Evolutionary conservation across 2,113 vertebrate species (phyloP), one percentile per base, ranked within the genome.

Genomic region (Dinomys branickii): DNA sequence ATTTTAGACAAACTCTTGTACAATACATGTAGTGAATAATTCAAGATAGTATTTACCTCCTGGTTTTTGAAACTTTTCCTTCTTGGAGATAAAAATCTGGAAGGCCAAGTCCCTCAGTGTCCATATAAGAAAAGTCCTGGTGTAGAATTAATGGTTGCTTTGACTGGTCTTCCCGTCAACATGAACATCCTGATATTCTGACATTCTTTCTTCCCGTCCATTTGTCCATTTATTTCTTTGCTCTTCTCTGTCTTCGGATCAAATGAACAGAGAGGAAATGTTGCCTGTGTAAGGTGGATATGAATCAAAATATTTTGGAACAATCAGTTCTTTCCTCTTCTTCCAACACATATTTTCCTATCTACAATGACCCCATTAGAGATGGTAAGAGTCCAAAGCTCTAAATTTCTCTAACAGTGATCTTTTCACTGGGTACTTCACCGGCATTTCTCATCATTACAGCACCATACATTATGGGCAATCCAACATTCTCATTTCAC

Each of bases 401-500:
- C 85, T 91, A 22, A 26, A 77, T 73, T 95, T 65, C 65, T 77
- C 90, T 71, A 54, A 85, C 65, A 54, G 6, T 1, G 10, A 50
- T 88, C 59, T 78, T 80, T 65, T 81, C 44, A 16, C 75, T 4
- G 50, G 56, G 54, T 58, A 77, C 47, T 84, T 80, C 88, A 56
- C 81, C 13, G 30, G n/a, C 24, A 35, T 41, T 41, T 78, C 52
- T 95, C 94, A 67, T 38, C 58, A 28, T 81, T 54, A 44, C 22
- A 63, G 61, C 52, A 54, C 75, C 71, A 50, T 30, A 73, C 50
- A 90, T 58, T 80, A 77, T 7, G 71, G 38, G 47, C 47, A 94
- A 80, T 7, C 86, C 89, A 92, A 20, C 54, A 77, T 85, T 61
- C 71, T 77, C 38, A 58, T 97, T 97, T 96, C 94, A 92, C 88